Evolutionary conservation across 2,797 vertebrate genomes (phyloP), one percentile per base, ranked within the genome.

Genomic region (Gastrophryne carolinensis): DNA sequence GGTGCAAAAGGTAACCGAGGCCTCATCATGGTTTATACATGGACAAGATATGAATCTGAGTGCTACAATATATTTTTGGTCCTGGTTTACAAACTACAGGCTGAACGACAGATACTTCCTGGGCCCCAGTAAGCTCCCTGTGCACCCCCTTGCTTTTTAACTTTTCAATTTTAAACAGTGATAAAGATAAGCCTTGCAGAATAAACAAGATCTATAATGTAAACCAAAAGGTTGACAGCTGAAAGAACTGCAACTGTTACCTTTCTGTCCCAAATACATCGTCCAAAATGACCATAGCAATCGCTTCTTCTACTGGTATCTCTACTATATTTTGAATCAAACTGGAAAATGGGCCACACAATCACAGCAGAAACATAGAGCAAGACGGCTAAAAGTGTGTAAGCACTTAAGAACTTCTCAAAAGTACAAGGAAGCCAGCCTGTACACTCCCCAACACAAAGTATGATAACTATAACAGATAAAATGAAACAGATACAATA

Each of bases 401-500:
- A 94, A 7, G 65, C 87, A 0, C 93, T 95, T 58, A 97, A 86
- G 85, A 96, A 96, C 29, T 90, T 94, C 29, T 93, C 91, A 26
- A 97, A 96, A 0, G 95, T 81, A 78, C 94, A 90, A 3, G 94
- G 94, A 11, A 96, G 86, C 82, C 86, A 85, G 56, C 93, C 91
- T 1, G 95, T 96, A 83, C 92, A 95, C 78, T 96, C 93, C 0
- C 92, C 91, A 0, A 97, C 84, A 74, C 94, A 95, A 53, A 97
- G 85, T 61, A 96, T 72, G 77, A 97, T 93, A 78, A 95, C 85
- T 79, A 79, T 86, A 0, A 91, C 89, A 0, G 94, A 94, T 53
- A 96, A 77, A 80, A 97, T 95, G 87, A 97, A 97, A 84, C 95
- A 97, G 83, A 97, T 92, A 84, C 94, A 93, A 54, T 95, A 96